Evolutionary conservation across 2,797 vertebrate species (phyloP).

Genomic region (Leptoclinus maculatus): DNA sequence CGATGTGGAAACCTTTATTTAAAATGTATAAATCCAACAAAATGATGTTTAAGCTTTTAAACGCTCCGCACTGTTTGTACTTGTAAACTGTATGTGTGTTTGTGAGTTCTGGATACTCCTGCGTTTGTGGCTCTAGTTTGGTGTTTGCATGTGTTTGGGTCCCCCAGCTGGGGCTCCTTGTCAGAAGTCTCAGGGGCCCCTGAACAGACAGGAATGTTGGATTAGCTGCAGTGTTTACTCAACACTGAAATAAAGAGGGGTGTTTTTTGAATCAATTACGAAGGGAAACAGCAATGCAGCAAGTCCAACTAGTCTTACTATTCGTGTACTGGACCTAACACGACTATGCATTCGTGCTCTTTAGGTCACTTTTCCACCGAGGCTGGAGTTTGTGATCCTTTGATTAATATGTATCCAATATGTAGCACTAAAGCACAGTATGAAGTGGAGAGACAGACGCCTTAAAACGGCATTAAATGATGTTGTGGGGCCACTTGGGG

Average conservation of each 20-base stretch:
- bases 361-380: not conserved
- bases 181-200: conserved; percentile 25
- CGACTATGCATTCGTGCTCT: not conserved
- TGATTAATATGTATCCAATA: not conserved
- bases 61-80: not conserved
- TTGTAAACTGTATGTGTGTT: not conserved
- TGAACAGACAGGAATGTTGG: conserved; percentile 25
- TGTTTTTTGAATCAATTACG: not conserved
- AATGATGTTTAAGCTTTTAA: conserved; percentile 27
- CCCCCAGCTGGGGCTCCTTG: conserved; percentile 1
- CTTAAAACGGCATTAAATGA: not conserved
- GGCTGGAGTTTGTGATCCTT: not conserved
- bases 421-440: not conserved
- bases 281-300: not conserved
- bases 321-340: not conserved
- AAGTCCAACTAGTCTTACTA: not conserved
- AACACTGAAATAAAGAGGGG: not conserved
- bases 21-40: conserved; percentile 37
- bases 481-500: not conserved
- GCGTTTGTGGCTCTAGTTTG: not conserved
- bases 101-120: not conserved
- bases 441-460: not conserved
- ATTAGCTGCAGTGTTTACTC: conserved; percentile 22
- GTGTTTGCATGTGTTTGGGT: conserved; percentile 13
- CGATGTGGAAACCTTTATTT: too few relatives aligned